Evolutionary conservation across 1,140 invertebrate genomes (phyloP), one percentile per base, ranked within the genome.

Genomic region (Phymastichus coffea): DNA sequence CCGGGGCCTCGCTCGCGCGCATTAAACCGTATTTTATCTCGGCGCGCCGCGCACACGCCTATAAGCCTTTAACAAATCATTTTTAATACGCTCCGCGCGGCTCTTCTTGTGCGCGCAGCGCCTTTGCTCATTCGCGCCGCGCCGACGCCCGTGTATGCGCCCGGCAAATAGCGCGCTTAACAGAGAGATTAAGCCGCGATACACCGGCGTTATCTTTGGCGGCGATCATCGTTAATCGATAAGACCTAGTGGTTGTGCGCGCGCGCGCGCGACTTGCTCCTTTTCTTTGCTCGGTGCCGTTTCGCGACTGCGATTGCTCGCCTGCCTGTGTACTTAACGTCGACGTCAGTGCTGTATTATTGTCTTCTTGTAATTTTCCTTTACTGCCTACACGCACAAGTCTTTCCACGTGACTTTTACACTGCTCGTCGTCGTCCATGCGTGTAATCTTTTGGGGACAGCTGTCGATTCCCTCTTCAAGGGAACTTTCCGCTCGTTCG

Each of bases 1-100:
- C 41, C 9, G 22, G 28, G 14, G 22, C 25, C 48, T 51, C 48
- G 19, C 35, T 38, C 48, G 25, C 48, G 17, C 48, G 44, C 54
- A 38, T 57, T 48, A n/a, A n/a, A 28, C 54, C 54, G 46, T 49
- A 57, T 30, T 49, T 57, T 49, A 57, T 49, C 55, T 40, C 12
- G 25, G n/a, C 19, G 20, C 20, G n/a, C 3, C 41, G 4, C 7
- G 41, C 25, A 48, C 44, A 48, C 30, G 53, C 30, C 41, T 55
- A 46, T 55, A 55, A 55, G 41, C 10, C 43, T 48, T 57, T 48
- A 47, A 47, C 54, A 47, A 38, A 57, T 40, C 28, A 48, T 57
- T 57, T 57, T 57, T 48, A 57, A 26, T 47, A n/a, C 26, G 14
- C 28, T 41, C 22, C 19, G 12, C 17, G 20, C 43, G 28, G 20